A percentile compares a stretch with the other conserved stretches of the same genome.
Conservation (phyloP, 2,797 vertebrate genomes). For the Schizopygopsis malacanthus region DNA sequence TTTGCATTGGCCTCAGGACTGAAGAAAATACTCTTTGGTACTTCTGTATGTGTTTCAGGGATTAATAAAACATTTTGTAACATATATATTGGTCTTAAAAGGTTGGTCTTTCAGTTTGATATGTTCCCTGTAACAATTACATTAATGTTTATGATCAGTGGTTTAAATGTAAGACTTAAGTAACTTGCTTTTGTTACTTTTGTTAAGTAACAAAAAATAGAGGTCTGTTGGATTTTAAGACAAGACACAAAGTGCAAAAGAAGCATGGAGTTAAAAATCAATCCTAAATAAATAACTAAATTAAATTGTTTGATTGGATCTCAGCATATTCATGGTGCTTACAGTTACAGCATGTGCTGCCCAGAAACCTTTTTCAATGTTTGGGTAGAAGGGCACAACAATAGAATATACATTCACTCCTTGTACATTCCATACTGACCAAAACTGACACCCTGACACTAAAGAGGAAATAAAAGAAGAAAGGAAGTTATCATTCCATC, state of each 20-base stretch:
- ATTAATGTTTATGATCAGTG: slow-evolving; percentile 32
- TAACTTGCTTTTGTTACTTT: background rate
- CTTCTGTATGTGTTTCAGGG: background rate
- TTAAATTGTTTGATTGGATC: slow-evolving; percentile 9
- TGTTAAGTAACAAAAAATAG: background rate
- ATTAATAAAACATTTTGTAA: background rate
- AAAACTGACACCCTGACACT: slow-evolving; percentile 59
- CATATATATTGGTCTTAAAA: background rate
- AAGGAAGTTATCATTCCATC: slow-evolving; percentile 68
- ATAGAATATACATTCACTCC: background rate
- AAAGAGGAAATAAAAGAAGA: slow-evolving; percentile 49
- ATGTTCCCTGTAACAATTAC: background rate
- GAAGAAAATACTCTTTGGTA: slow-evolving; percentile 41
- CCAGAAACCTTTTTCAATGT: background rate
- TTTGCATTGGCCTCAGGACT: slow-evolving; percentile 57
- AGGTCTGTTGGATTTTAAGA: slow-evolving; percentile 5
- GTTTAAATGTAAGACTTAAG: slow-evolving; percentile 12
- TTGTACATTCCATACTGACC: background rate
- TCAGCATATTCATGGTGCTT: background rate
- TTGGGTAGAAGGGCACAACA: background rate
- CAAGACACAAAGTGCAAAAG: background rate
- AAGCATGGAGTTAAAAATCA: slow-evolving; percentile 18
- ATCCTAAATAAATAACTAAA: slow-evolving; percentile 37
- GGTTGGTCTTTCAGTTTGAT: background rate
- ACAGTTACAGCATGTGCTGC: background rate